These are phyloP conservation scores for Chloebia gouldiae DNA, from an alignment of 2,113 vertebrate genomes.

Conservation along the genomic window DNA sequence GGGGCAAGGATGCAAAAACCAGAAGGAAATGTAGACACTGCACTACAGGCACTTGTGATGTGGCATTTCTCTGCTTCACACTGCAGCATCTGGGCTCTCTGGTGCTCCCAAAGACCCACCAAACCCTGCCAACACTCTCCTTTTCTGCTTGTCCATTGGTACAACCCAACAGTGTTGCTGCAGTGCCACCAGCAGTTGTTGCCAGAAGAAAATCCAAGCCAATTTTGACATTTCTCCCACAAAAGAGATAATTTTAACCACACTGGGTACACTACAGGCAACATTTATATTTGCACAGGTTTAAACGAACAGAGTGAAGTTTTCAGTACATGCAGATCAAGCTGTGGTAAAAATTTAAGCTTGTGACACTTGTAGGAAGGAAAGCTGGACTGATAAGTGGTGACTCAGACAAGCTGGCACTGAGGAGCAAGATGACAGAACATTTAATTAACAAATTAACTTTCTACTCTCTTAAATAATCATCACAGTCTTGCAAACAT, in stretches of 20 bases:
- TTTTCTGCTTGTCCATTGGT: neutral
- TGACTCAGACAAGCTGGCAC: constrained; percentile 45
- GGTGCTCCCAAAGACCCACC: neutral
- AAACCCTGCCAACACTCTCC: neutral
- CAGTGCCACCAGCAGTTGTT: neutral
- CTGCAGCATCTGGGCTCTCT: neutral
- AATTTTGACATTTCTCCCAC: neutral
- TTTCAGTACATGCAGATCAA: neutral
- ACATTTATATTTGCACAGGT: neutral
- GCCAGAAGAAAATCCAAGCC: neutral
- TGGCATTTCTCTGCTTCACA: neutral
- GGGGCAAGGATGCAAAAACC: neutral
- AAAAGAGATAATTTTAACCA: neutral
- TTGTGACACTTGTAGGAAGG: neutral
- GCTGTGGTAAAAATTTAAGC: neutral
- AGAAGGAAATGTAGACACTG: neutral
- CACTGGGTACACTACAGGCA: neutral
- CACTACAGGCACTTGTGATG: neutral
- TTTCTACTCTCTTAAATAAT: constrained; percentile 43
- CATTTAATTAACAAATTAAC: constrained; percentile 52
- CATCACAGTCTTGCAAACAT: constrained; percentile 7
- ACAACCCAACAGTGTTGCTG: neutral
- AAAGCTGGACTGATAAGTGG: constrained; percentile 6
- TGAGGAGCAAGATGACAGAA: constrained; percentile 30
- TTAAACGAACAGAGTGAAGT: neutral